A percentile compares a stretch with the other conserved stretches of the same genome.
phyloP scores from a whole-genome alignment of 2,797 vertebrate species.

The Lithobates pipiens region DNA sequence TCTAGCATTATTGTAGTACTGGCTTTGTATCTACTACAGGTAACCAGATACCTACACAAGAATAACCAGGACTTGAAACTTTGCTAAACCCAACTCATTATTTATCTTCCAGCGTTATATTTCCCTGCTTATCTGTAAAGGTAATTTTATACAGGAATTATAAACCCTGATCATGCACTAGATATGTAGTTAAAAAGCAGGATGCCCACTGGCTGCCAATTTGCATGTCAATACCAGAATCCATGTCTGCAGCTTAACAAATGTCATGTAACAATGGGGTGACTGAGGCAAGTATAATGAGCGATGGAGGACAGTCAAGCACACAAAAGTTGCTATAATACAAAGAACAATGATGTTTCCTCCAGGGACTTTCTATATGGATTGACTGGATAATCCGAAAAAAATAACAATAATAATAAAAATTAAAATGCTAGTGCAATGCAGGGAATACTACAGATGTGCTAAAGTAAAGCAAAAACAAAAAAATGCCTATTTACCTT shows the following conservation, averaged over 20 bases:
- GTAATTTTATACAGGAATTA: conserved; percentile 25
- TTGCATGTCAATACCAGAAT: conserved; percentile 43
- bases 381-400: no score
- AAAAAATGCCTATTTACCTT: no score
- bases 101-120: not conserved
- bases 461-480: no score
- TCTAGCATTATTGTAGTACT: conserved; percentile 20
- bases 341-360: not conserved
- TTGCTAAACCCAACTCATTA: conserved; percentile 6
- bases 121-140: conserved; percentile 17
- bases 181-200: conserved; percentile 33
- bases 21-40: conserved; percentile 12
- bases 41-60: conserved; percentile 10
- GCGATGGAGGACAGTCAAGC: not conserved
- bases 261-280: conserved; percentile 36
- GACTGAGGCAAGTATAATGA: conserved; percentile 42
- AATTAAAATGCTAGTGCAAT: no score
- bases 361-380: not conserved
- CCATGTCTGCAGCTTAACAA: conserved; percentile 29
- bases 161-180: conserved; percentile 16
- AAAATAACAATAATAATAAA: no score
- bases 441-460: no score
- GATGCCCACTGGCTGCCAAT: conserved; percentile 47
- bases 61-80: not conserved
- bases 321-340: not conserved